A percentile compares a stretch with the other conserved stretches of the same genome.
Evolutionary conservation across 2,888 invertebrate species (phyloP).

Genomic region (Drosophila affinis): DNA sequence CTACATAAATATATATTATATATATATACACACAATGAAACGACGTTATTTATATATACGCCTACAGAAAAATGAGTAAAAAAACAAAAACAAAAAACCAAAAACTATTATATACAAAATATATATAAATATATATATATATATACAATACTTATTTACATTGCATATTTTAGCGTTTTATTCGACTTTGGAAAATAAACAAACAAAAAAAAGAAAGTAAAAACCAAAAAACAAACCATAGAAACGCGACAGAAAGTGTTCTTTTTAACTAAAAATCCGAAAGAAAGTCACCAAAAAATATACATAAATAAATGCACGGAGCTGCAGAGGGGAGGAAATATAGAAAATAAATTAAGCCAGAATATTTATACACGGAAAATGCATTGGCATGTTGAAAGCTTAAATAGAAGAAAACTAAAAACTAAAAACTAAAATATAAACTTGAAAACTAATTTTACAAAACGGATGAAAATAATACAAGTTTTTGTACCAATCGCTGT

Average conservation of each 20-base stretch:
- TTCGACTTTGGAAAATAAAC: slow-evolving; percentile 47
- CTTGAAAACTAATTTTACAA: slow-evolving; percentile 38
- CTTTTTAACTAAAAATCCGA: slow-evolving; percentile 58
- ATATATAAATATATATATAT: slow-evolving; percentile 43
- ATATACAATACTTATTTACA: slow-evolving; percentile 73
- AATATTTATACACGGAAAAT: slow-evolving; percentile 48
- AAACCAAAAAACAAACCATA: slow-evolving; percentile 33
- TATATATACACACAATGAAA: slow-evolving; percentile 52
- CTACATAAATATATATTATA: slow-evolving; percentile 25
- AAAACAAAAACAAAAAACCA: slow-evolving; percentile 30
- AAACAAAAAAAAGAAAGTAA: slow-evolving; percentile 19
- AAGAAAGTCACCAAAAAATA: slow-evolving; percentile 9
- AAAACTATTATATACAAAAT: slow-evolving; percentile 66
- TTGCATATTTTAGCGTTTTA: slow-evolving; percentile 76
- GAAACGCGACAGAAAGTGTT: slow-evolving; percentile 63
- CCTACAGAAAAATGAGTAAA: slow-evolving; percentile 56
- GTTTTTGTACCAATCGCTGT: slow-evolving; percentile 61
- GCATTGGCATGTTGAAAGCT: slow-evolving; percentile 58
- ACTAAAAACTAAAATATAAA: slow-evolving; percentile 10
- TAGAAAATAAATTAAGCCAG: slow-evolving; percentile 51
- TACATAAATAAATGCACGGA: slow-evolving; percentile 12
- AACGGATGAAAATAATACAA: neutral
- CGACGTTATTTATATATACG: slow-evolving; percentile 67
- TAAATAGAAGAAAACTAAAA: slow-evolving; percentile 10
- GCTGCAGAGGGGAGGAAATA: slow-evolving; percentile 18